Conservation (phyloP, 92 coral and sea anemone genomes). For the Diadumene lineata region DNA sequence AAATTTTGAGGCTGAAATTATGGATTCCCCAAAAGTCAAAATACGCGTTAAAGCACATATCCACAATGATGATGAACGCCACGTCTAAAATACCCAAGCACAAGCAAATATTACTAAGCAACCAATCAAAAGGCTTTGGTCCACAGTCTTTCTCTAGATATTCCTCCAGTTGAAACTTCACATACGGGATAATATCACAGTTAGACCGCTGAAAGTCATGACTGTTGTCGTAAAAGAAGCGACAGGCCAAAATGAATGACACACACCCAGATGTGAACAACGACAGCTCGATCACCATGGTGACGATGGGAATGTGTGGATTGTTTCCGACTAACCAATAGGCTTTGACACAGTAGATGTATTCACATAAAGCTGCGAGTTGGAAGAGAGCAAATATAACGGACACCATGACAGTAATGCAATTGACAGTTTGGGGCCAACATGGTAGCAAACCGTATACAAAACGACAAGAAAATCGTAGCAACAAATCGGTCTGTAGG, state of each 20-base stretch:
- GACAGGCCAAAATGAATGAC: slow-evolving; percentile 46
- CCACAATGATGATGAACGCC: slow-evolving; percentile 41
- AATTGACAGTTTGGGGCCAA: slow-evolving; percentile 41
- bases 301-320: slow-evolving; percentile 53
- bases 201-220: slow-evolving; percentile 49
- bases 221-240: slow-evolving; percentile 41
- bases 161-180: slow-evolving; percentile 28
- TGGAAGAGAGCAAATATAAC: slow-evolving; percentile 28
- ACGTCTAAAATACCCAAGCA: slow-evolving; percentile 37
- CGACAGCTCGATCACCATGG: slow-evolving; percentile 47
- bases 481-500: slow-evolving; percentile 29
- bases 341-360: slow-evolving; percentile 41
- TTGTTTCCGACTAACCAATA: slow-evolving; percentile 34
- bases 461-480: slow-evolving; percentile 32
- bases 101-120: slow-evolving; percentile 31
- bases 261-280: slow-evolving; percentile 44
- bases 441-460: slow-evolving; percentile 56
- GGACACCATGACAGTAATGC: slow-evolving; percentile 24
- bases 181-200: slow-evolving; percentile 48
- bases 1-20: slow-evolving; percentile 19
- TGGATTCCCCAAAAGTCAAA: slow-evolving; percentile 65
- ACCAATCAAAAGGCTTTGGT: slow-evolving; percentile 42
- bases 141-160: slow-evolving; percentile 22
- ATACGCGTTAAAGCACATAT: slow-evolving; percentile 44
- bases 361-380: slow-evolving; percentile 47